These are phyloP conservation scores for Perithous albicinctus DNA, from an alignment of 2,888 invertebrate genomes.

Conservation along the genomic window DNA sequence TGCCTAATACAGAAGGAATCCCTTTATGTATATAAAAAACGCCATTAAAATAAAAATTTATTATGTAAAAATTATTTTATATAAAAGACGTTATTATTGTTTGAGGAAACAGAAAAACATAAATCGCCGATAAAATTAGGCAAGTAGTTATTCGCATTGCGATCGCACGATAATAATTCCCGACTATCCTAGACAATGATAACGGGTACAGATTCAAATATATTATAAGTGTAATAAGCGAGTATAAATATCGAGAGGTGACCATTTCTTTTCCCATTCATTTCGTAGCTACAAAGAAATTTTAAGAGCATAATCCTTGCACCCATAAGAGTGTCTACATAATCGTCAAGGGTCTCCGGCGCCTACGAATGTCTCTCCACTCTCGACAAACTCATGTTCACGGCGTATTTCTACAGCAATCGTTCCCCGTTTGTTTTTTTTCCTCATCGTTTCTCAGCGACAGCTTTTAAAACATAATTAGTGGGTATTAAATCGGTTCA, in stretches of 20 bases:
- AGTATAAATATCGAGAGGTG: neutral
- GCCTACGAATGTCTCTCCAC: constrained; percentile 20
- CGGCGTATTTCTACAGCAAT: constrained; percentile 4
- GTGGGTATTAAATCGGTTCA: constrained; percentile 60
- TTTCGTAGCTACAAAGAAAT: neutral
- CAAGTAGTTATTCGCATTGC: too few species aligned
- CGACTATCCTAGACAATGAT: too few species aligned
- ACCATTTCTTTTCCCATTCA: neutral
- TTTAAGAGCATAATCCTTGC: neutral
- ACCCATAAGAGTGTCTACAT: neutral
- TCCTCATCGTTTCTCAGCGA: constrained; percentile 42
- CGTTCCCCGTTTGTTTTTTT: constrained; percentile 11
- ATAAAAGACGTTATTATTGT: too few species aligned
- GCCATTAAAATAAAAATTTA: too few species aligned
- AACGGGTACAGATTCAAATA: neutral
- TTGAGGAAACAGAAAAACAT: too few species aligned
- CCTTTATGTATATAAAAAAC: too few species aligned
- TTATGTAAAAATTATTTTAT: too few species aligned
- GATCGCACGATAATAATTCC: too few species aligned
- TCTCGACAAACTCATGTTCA: constrained; percentile 18
- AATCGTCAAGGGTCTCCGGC: constrained; percentile 7
- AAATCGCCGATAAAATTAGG: too few species aligned
- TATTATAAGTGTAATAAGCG: neutral
- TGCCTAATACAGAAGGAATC: too few species aligned
- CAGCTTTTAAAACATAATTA: constrained; percentile 59